phyloP scores from a whole-genome alignment of 2,113 vertebrate genomes.

The Forbesichthys papilliferus region DNA sequence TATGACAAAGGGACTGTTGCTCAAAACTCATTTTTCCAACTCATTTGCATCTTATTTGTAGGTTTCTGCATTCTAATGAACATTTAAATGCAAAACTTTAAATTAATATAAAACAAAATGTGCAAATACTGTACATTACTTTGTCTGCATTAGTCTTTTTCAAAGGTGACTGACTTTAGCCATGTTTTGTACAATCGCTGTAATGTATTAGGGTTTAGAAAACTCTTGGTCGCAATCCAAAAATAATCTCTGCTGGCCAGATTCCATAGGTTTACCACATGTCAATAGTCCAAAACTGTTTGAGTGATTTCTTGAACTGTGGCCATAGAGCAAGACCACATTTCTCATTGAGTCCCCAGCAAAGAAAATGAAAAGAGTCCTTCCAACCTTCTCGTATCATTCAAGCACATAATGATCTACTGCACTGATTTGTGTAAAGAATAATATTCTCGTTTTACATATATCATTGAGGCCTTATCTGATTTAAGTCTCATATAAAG shows the following conservation, averaged over 20 bases:
- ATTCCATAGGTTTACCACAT: neutral
- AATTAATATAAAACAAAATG: neutral
- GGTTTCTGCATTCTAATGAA: no score
- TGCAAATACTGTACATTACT: neutral
- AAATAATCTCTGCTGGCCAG: neutral
- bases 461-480: neutral
- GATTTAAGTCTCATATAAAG: conserved; percentile 1
- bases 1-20: no score
- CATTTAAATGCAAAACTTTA: no score
- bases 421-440: neutral
- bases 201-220: neutral
- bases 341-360: neutral
- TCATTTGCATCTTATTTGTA: no score
- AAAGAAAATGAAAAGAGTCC: neutral
- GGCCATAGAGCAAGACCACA: neutral
- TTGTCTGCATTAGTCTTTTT: neutral
- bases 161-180: neutral
- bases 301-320: neutral
- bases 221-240: conserved; percentile 4
- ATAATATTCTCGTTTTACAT: neutral
- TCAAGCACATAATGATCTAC: neutral
- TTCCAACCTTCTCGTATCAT: neutral
- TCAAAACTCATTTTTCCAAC: no score
- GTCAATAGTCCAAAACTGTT: neutral
- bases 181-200: neutral